A percentile compares a stretch with the other conserved stretches of the same genome.
Evolutionary conservation across 2,797 vertebrate genomes (phyloP).

Genomic region (Dromococcyx pavoninus): DNA sequence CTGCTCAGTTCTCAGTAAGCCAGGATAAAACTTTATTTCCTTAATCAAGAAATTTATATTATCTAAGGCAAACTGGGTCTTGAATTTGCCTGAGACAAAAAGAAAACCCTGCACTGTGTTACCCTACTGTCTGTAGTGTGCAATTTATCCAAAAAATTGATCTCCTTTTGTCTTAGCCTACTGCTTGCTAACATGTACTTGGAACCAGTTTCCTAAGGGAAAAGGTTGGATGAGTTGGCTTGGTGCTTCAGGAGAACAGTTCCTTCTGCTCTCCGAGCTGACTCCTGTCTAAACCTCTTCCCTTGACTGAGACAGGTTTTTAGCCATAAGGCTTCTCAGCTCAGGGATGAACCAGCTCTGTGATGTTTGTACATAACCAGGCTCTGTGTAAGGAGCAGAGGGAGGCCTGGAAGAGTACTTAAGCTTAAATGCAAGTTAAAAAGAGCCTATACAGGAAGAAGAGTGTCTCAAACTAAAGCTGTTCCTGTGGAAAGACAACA

Average conservation of each 20-base stretch:
- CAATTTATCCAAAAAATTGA: not conserved
- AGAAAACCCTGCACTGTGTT: not conserved
- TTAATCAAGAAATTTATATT: not conserved
- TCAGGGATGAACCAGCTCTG: not conserved
- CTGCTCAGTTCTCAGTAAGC: not conserved
- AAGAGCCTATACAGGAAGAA: not conserved
- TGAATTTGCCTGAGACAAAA: not conserved
- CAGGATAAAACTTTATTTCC: not conserved
- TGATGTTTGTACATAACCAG: not conserved
- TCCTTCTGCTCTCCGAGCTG: conserved; percentile 4
- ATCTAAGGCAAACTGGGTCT: not conserved
- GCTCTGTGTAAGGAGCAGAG: not conserved
- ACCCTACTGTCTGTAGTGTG: not conserved
- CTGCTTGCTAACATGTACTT: not conserved
- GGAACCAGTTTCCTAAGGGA: not conserved
- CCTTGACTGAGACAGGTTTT: not conserved
- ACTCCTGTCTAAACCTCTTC: not conserved
- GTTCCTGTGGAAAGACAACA: not conserved
- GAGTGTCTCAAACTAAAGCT: not conserved
- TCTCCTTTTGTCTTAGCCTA: not conserved
- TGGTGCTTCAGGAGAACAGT: not conserved
- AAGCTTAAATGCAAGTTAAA: not conserved
- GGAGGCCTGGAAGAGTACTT: not conserved
- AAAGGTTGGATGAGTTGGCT: not conserved
- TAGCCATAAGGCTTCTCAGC: not conserved